Evolutionary conservation across 2,113 vertebrate species (phyloP).

Genomic region (Trochalopteron elliotii): DNA sequence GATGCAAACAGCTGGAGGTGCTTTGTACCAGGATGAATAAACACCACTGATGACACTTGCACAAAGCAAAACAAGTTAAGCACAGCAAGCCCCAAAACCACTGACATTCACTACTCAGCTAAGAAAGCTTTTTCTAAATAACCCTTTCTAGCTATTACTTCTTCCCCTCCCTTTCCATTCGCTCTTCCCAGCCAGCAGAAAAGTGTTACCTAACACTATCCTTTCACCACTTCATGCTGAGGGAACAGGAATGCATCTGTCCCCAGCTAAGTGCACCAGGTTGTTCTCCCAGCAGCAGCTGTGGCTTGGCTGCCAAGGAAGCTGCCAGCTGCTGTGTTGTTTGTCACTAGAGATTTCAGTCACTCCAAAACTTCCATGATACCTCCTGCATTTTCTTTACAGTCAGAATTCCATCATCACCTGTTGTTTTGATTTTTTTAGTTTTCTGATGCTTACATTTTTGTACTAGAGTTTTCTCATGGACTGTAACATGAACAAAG

Average conservation of each 20-base stretch:
- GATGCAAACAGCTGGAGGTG: background rate
- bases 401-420: too few relatives aligned
- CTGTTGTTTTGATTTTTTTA: too few relatives aligned
- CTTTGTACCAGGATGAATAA: background rate
- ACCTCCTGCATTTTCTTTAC: background rate
- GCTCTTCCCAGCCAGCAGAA: background rate
- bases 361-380: fast-evolving
- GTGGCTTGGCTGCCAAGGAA: background rate
- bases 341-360: background rate
- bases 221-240: background rate
- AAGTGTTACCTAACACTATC: fast-evolving
- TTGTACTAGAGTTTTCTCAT: too few relatives aligned
- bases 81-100: background rate
- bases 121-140: background rate
- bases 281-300: background rate
- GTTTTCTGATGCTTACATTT: too few relatives aligned
- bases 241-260: background rate
- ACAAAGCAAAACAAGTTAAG: background rate
- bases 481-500: too few relatives aligned
- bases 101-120: background rate
- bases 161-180: background rate
- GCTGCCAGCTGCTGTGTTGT: background rate
- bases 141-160: background rate
- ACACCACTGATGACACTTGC: background rate
- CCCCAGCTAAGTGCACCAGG: background rate